phyloP scores from a whole-genome alignment of 2,797 vertebrate species.

The Coluber constrictor region DNA sequence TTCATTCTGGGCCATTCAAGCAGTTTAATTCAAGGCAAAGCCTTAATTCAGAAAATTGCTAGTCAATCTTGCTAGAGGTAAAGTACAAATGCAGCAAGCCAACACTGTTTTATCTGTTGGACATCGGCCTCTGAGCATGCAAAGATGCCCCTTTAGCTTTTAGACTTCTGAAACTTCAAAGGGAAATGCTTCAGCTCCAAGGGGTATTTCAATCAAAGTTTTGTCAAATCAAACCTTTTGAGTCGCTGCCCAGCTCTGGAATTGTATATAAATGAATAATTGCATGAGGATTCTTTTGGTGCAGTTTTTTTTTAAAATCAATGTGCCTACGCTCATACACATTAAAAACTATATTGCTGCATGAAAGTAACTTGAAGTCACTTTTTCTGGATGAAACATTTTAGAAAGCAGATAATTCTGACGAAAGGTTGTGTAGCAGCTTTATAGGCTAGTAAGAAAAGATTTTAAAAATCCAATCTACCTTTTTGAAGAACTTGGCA shows the following conservation, averaged over 20 bases:
- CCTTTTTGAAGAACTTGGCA: conserved; percentile 11
- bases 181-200: background rate
- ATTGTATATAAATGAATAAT: background rate
- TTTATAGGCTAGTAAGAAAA: background rate
- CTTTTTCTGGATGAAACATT: background rate
- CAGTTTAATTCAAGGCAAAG: background rate
- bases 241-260: background rate
- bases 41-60: background rate
- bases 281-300: background rate
- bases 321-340: background rate
- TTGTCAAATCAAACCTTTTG: background rate
- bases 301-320: background rate
- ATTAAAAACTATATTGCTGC: background rate
- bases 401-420: background rate
- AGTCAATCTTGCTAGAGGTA: background rate
- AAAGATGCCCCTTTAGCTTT: background rate
- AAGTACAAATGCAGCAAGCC: background rate
- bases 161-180: background rate
- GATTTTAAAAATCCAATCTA: background rate
- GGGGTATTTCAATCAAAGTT: background rate
- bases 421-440: background rate
- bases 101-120: background rate
- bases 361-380: background rate
- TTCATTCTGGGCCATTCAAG: background rate
- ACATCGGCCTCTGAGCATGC: background rate